Conservation (phyloP, 2,113 vertebrate species). For the Alectura lathami region DNA sequence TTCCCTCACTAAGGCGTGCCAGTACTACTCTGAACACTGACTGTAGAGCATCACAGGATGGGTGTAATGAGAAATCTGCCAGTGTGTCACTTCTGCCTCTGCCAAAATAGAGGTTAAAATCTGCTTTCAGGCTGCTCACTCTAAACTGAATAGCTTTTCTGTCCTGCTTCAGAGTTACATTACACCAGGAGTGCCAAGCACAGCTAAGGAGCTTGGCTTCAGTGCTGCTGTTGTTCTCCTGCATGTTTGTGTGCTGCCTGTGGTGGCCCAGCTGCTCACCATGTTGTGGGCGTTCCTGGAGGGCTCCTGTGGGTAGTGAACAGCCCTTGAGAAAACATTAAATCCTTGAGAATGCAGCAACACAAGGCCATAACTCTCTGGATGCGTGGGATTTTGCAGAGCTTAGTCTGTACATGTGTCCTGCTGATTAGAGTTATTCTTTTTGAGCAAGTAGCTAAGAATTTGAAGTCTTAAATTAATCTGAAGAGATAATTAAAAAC, state of each 20-base stretch:
- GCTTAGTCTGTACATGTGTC: background rate
- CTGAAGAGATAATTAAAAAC: background rate
- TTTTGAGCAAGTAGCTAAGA: background rate
- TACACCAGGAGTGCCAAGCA: background rate
- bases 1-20: slow-evolving; percentile 8
- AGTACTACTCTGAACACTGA: background rate
- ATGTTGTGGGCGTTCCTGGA: background rate
- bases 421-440: background rate
- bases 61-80: slow-evolving; percentile 40
- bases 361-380: background rate
- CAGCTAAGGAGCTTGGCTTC: background rate
- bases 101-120: slow-evolving; percentile 56
- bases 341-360: background rate
- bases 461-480: background rate
- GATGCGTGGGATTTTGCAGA: background rate
- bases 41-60: slow-evolving; percentile 12
- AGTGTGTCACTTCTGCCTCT: slow-evolving; percentile 4
- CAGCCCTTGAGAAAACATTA: background rate
- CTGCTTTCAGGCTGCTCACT: slow-evolving; percentile 38
- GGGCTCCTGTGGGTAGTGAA: background rate
- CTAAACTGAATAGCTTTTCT: slow-evolving; percentile 1
- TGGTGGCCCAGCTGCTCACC: background rate
- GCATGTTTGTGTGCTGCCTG: background rate
- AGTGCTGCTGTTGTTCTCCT: background rate
- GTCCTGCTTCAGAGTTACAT: background rate